Conservation (phyloP, 2,113 vertebrate genomes). For the Pluvianellus socialis region DNA sequence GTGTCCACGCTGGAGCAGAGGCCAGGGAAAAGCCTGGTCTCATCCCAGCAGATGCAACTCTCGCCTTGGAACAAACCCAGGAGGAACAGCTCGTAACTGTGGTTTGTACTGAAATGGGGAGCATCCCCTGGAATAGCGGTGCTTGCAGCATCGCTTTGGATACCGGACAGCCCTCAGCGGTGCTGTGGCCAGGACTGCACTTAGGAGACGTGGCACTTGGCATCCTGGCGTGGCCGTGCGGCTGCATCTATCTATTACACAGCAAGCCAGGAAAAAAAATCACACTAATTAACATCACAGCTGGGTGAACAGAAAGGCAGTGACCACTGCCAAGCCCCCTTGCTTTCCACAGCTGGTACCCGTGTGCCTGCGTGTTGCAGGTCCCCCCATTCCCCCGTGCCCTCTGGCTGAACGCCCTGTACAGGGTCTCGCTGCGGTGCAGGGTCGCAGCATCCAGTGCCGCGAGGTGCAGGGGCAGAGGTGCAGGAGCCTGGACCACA, state of each 20-base stretch:
- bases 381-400: neutral
- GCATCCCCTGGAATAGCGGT: neutral
- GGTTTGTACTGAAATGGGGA: accelerated
- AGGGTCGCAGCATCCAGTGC: neutral
- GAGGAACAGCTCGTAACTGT: neutral
- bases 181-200: neutral
- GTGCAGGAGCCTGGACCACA: neutral
- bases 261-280: neutral
- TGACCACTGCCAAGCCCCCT: neutral
- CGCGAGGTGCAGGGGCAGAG: neutral
- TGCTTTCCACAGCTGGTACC: neutral
- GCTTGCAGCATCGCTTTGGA: accelerated
- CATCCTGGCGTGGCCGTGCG: neutral
- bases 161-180: neutral
- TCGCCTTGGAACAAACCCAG: neutral
- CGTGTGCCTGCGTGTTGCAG: neutral
- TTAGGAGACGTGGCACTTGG: neutral
- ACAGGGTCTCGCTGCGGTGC: neutral
- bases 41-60: neutral
- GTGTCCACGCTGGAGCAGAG: neutral
- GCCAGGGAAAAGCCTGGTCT: neutral
- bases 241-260: neutral
- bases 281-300: neutral
- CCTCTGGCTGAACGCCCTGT: neutral
- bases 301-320: neutral